Evolutionary conservation across 2,888 invertebrate species (phyloP), one percentile per base, ranked within the genome.

Genomic region (Gnatocerus cornutus): DNA sequence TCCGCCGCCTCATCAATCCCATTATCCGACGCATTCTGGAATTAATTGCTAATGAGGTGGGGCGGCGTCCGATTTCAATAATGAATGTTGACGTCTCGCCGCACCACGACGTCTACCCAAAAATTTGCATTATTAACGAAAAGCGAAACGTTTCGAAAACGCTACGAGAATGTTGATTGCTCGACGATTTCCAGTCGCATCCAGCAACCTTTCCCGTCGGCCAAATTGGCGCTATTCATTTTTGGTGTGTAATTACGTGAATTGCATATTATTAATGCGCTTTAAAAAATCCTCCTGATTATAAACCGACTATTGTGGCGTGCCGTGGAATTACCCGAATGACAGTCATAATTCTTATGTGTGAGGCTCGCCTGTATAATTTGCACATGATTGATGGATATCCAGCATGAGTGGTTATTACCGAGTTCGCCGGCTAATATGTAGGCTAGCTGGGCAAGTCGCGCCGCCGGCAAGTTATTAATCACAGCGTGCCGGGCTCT

Each of bases 281-380:
- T 62, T 67, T 62, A 52, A 69, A 68, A 68, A 63, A 56, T 46
- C 21, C 61, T 61, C 56, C 63, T 68, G 63, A 68, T 68, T 68
- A 68, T 68, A 68, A 68, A 68, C 63, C 62, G 56, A 63, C 68
- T 68, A 62, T 68, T 75, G 78, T 81, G 79, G 79, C 79, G 78
- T 80, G 79, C 78, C 76, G 71, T 77, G 74, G 80, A 82, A 82
- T 83, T 82, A 83, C 80, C 79, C 76, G 80, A 83, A 82, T 81
- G 83, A 83, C 83, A 83, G 82, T 81, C 79, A 80, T 83, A 82
- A 83, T 83, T 83, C 81, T 82, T 82, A 82, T 77, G 81, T 82
- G 82, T 79, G 81, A 80, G 82, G 75, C 80, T 79, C 77, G 79
- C 75, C 80, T 78, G 79, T 82, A 79, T 82, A 82, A 83, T 83